Evolutionary conservation across 2,113 vertebrate genomes (phyloP), one percentile per base, ranked within the genome.

Genomic region (Dromiciops gliroides): DNA sequence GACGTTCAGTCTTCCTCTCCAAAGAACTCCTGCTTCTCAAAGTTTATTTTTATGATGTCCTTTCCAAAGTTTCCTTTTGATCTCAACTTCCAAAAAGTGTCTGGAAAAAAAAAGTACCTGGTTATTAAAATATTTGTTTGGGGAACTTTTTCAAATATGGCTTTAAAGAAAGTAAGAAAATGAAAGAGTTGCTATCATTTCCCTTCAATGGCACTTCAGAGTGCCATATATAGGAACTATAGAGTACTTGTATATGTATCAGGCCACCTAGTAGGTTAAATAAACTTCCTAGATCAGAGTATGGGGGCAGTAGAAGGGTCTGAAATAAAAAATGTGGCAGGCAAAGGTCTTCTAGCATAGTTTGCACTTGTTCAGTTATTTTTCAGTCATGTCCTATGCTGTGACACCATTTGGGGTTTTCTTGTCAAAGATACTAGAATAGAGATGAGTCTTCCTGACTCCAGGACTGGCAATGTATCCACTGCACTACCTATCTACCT

Each of bases 61-160:
- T 95, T 92, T 48, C 49, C 60, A 90, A 90, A 90, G 88, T 4
- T 26, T 91, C 23, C 16, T 89, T 48, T 95, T 50, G 88, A 10
- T 19, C 60, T 67, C 44, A 89, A n/a, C 60, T 75, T 75, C 67
- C 37, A 44, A 75, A 75, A 75, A 75, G 67, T 75, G 37, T 37
- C 37, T n/a, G 12, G 44, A 67, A 75, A 75, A 75, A 75, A 75
- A 75, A 75, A n/a, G 67, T 44, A n/a, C 37, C 6, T 75, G 37
- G 16, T n/a, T 75, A n/a, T 75, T 75, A n/a, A 44, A 75, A 75
- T 75, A 75, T 75, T 75, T 75, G 37, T 75, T 44, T 75, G 37
- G 12, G 37, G 12, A 44, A 44, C 37, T 44, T 75, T n/a, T n/a
- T 75, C 5, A 22, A 75, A 37, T 44, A 44, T 75, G 67, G 14